A percentile compares a stretch with the other conserved stretches of the same genome.
Evolutionary conservation across 2,797 vertebrate genomes (phyloP).

Genomic region (Pipistrellus nathusii): DNA sequence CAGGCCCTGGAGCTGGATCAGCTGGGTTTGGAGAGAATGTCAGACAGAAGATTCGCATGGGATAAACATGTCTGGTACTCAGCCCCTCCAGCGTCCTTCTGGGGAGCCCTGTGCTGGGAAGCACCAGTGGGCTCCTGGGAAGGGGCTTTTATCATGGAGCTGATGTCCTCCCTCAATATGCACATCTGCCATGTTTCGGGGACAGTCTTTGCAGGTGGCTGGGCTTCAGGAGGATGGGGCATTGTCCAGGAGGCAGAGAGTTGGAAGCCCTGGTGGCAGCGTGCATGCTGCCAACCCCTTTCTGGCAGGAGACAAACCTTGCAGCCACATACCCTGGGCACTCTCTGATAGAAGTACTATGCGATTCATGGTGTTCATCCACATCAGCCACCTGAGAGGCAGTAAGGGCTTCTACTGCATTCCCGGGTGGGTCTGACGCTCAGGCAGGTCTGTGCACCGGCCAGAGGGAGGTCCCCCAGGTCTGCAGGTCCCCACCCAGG

Average conservation of each 20-base stretch:
- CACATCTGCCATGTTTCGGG: fast-evolving
- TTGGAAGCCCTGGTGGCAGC: not conserved
- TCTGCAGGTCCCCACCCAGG: not conserved
- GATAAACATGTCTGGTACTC: fast-evolving
- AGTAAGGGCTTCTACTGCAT: not conserved
- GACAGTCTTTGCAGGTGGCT: too few relatives aligned
- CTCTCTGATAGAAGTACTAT: not conserved
- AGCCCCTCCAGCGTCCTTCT: fast-evolving
- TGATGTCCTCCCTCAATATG: fast-evolving
- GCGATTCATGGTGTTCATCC: fast-evolving
- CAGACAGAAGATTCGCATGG: fast-evolving
- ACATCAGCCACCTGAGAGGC: not conserved
- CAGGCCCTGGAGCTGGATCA: fast-evolving
- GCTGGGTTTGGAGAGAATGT: not conserved
- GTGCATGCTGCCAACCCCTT: fast-evolving
- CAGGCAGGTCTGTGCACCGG: fast-evolving
- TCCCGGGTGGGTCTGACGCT: not conserved
- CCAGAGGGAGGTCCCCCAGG: fast-evolving
- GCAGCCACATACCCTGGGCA: not conserved
- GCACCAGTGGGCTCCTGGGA: not conserved
- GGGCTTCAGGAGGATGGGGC: not conserved
- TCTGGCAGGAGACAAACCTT: not conserved
- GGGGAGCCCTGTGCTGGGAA: fast-evolving
- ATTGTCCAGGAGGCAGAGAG: not conserved
- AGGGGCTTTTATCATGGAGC: fast-evolving